Evolutionary conservation across 2,797 vertebrate species (phyloP).

Genomic region (Danio kyathit): DNA sequence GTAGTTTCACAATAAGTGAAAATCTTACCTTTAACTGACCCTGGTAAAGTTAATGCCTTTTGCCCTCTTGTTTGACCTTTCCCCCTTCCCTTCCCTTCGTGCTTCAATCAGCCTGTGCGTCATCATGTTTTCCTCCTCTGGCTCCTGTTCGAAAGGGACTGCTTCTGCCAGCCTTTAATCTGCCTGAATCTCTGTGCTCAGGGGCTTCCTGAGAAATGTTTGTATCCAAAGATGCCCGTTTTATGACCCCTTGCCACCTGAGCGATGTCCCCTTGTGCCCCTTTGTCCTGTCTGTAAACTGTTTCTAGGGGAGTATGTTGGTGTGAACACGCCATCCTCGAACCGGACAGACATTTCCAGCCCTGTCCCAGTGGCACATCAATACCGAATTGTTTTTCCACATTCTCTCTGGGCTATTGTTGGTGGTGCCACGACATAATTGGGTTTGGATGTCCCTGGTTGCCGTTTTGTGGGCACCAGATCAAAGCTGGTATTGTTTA

Average conservation of each 20-base stretch:
- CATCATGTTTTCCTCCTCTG: constrained; percentile 57
- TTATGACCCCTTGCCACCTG: constrained; percentile 32
- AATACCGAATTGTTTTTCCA: constrained; percentile 54
- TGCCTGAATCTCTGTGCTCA: constrained; percentile 30
- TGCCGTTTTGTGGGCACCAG: constrained; percentile 53
- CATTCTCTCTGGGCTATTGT: constrained; percentile 53
- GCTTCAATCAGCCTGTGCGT: constrained; percentile 32
- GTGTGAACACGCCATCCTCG: constrained; percentile 28
- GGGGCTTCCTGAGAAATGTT: constrained; percentile 48
- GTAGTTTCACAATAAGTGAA: constrained; percentile 1
- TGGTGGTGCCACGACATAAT: constrained; percentile 41
- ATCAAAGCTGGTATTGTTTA: constrained; percentile 65
- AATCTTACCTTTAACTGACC: constrained; percentile 7
- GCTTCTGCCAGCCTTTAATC: constrained; percentile 57
- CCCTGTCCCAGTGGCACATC: constrained; percentile 37
- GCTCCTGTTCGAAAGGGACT: constrained; percentile 17
- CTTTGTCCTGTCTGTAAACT: constrained; percentile 39
- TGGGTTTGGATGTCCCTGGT: constrained; percentile 52
- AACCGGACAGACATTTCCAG: constrained; percentile 39
- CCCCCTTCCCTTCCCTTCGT: constrained; percentile 34
- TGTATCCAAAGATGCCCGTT: constrained; percentile 35
- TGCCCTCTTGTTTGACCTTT: constrained; percentile 42
- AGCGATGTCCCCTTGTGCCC: constrained; percentile 6
- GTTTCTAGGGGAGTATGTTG: constrained; percentile 17
- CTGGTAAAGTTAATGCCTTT: constrained; percentile 4